Evolutionary conservation across 2,797 vertebrate species (phyloP).

Genomic region (Centropyge bicolor): DNA sequence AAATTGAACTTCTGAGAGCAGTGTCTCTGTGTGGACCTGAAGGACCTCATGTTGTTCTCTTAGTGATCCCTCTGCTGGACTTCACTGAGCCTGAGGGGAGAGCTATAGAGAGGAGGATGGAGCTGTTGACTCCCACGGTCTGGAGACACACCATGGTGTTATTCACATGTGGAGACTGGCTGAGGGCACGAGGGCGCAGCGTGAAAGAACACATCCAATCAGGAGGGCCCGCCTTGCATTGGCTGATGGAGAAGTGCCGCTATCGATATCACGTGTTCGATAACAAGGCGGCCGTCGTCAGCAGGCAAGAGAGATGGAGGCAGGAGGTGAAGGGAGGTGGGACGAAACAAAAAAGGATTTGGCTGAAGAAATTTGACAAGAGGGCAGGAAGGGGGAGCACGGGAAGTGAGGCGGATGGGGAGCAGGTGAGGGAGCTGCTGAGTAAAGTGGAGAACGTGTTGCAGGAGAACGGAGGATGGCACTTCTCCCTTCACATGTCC

Average conservation of each 20-base stretch:
- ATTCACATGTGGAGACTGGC: constrained; percentile 70
- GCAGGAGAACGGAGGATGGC: constrained; percentile 68
- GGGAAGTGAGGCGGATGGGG: constrained; percentile 16
- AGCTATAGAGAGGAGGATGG: constrained; percentile 66
- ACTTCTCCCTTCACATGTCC: constrained; percentile 74
- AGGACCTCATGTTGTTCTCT: constrained; percentile 65
- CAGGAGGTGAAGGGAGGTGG: not conserved
- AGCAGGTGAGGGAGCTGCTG: constrained; percentile 69
- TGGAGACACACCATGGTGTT: constrained; percentile 76
- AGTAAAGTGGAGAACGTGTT: constrained; percentile 62
- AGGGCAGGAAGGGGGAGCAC: not conserved
- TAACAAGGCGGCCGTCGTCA: constrained; percentile 42
- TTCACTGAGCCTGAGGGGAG: constrained; percentile 59
- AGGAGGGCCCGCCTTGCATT: constrained; percentile 52
- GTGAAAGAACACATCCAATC: constrained; percentile 57
- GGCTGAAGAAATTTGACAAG: constrained; percentile 31
- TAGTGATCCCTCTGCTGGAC: constrained; percentile 68
- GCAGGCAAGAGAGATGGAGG: not conserved
- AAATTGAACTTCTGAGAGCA: constrained; percentile 53
- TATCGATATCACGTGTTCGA: constrained; percentile 63
- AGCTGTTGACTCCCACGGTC: constrained; percentile 63
- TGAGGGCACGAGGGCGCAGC: constrained; percentile 30
- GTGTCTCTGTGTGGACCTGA: constrained; percentile 51
- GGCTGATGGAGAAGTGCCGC: constrained; percentile 66
- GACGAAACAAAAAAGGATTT: constrained; percentile 20